Evolutionary conservation across 2,888 invertebrate genomes (phyloP).

Genomic region (Torymus tubicola): DNA sequence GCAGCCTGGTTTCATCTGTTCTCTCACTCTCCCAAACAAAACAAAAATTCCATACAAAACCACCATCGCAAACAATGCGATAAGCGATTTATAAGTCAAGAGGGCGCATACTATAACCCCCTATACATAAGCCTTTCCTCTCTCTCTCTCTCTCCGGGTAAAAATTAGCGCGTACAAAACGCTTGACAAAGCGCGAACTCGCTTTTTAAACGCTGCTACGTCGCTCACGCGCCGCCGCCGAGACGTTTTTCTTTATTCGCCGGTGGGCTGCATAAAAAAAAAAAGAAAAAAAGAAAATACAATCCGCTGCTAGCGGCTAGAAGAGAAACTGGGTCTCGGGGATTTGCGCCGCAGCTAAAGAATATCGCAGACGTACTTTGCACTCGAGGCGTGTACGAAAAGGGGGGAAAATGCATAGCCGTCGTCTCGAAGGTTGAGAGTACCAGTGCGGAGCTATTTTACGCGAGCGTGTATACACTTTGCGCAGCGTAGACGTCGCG

Average conservation of each 20-base stretch:
- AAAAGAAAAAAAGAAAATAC: constrained; percentile 24
- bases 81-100: not conserved
- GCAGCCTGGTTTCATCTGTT: too few relatives aligned
- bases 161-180: constrained; percentile 1
- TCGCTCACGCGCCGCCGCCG: constrained; percentile 25
- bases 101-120: too few relatives aligned
- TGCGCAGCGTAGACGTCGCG: not conserved
- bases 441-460: not conserved
- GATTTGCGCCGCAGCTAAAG: constrained; percentile 36
- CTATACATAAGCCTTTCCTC: too few relatives aligned
- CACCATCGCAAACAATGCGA: too few relatives aligned
- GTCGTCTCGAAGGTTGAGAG: constrained; percentile 8
- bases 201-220: not conserved
- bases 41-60: not conserved
- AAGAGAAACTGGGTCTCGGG: constrained; percentile 32
- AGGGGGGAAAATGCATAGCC: not conserved
- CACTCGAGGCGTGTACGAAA: not conserved
- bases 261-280: not conserved
- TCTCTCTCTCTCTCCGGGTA: too few relatives aligned
- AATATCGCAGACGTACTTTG: constrained; percentile 17
- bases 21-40: not conserved
- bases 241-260: constrained; percentile 19
- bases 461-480: not conserved
- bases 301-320: not conserved
- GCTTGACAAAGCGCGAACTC: constrained; percentile 20